Conservation (phyloP, 2,797 vertebrate species). For the Hydrolagus colliei region DNA sequence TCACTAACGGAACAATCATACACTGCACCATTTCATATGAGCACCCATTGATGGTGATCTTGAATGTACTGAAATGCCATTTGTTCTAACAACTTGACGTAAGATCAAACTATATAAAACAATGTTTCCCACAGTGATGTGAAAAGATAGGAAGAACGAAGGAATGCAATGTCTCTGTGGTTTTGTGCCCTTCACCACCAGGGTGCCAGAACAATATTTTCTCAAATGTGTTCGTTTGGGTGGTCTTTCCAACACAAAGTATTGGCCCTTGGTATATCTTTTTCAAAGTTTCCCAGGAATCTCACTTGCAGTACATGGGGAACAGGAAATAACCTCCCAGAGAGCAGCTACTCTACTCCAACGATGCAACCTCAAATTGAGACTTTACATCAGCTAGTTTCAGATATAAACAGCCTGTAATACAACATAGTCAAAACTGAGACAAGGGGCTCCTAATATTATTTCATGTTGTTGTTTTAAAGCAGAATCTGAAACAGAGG, state of each 20-base stretch:
- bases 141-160: background rate
- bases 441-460: background rate
- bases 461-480: background rate
- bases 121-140: background rate
- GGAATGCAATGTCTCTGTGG: background rate
- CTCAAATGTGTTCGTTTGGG: conserved; percentile 16
- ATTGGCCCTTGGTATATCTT: conserved; percentile 3
- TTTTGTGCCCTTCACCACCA: conserved; percentile 16
- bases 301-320: background rate
- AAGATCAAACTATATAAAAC: background rate
- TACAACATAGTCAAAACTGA: background rate
- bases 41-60: background rate
- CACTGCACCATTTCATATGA: background rate
- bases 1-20: background rate
- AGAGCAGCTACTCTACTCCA: background rate
- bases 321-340: conserved; percentile 7
- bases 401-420: background rate
- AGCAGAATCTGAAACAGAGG: background rate
- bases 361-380: background rate
- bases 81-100: background rate
- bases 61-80: background rate
- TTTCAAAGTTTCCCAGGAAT: conserved; percentile 15
- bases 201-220: conserved; percentile 30
- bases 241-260: background rate
- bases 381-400: background rate